These are phyloP conservation scores for Darevskia mixta DNA, from an alignment of 2,797 vertebrate species.

Conservation along the genomic window DNA sequence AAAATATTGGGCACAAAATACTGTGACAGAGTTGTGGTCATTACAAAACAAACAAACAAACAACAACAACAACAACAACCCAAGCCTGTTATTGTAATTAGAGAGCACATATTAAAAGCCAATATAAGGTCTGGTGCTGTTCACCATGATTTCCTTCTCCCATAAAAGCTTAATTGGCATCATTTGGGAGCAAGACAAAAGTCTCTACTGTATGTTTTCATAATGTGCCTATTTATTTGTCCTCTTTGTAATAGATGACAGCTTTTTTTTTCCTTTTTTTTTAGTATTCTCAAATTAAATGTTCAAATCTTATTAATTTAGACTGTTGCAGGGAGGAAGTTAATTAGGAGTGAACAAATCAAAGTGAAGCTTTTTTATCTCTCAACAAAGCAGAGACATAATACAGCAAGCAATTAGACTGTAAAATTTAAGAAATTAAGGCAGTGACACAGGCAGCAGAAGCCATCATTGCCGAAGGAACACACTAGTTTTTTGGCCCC, in stretches of 20 bases:
- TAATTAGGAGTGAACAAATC: background rate
- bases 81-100: background rate
- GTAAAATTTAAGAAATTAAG: background rate
- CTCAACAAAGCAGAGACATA: background rate
- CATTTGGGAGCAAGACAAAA: background rate
- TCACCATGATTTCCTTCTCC: background rate
- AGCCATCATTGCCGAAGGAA: too few relatives aligned
- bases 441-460: background rate
- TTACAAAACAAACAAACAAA: background rate
- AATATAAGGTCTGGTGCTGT: background rate
- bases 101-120: background rate
- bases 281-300: background rate
- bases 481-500: background rate
- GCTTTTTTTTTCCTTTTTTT: background rate
- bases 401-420: background rate
- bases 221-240: background rate
- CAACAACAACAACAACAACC: background rate
- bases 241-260: background rate
- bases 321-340: background rate
- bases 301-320: background rate
- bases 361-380: background rate
- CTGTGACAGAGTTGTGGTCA: background rate
- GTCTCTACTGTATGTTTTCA: background rate
- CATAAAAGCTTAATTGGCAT: background rate
- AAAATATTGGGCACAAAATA: background rate